Conservation (phyloP, 2,888 invertebrate species). For the Morpho achilles region DNA sequence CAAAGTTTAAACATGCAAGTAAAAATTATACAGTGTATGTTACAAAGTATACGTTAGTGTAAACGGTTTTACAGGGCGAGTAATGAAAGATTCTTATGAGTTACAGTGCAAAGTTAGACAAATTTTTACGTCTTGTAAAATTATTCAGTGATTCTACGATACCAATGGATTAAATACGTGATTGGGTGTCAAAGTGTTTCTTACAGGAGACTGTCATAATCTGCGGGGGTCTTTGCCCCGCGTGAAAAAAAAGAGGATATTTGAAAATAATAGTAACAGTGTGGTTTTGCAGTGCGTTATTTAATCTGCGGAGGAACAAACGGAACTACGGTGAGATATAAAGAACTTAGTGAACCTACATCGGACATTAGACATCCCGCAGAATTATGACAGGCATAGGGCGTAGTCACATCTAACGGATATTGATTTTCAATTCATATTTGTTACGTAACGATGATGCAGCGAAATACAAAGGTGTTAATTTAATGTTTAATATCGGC, state of each 20-base stretch:
- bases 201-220: slow-evolving; percentile 54
- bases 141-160: neutral
- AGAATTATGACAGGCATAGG: slow-evolving; percentile 64
- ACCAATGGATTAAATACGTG: neutral
- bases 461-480: neutral
- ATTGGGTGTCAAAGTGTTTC: slow-evolving; percentile 21
- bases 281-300: slow-evolving; percentile 37
- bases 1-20: too few species aligned
- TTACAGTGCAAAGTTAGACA: too few species aligned
- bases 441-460: neutral
- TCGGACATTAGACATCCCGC: slow-evolving; percentile 48
- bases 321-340: slow-evolving; percentile 33
- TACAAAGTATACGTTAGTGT: too few species aligned
- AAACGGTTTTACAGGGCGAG: too few species aligned
- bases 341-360: slow-evolving; percentile 33
- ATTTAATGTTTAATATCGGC: neutral
- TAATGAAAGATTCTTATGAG: too few species aligned
- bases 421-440: neutral
- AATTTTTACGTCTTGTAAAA: neutral
- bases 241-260: slow-evolving; percentile 16
- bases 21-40: too few species aligned
- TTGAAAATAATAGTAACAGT: slow-evolving; percentile 20
- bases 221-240: slow-evolving; percentile 51
- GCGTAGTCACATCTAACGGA: slow-evolving; percentile 19
- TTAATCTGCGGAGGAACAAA: slow-evolving; percentile 30